These are phyloP conservation scores for Nylanderia fulva DNA, from an alignment of 1,140 invertebrate species.

Conservation along the genomic window DNA sequence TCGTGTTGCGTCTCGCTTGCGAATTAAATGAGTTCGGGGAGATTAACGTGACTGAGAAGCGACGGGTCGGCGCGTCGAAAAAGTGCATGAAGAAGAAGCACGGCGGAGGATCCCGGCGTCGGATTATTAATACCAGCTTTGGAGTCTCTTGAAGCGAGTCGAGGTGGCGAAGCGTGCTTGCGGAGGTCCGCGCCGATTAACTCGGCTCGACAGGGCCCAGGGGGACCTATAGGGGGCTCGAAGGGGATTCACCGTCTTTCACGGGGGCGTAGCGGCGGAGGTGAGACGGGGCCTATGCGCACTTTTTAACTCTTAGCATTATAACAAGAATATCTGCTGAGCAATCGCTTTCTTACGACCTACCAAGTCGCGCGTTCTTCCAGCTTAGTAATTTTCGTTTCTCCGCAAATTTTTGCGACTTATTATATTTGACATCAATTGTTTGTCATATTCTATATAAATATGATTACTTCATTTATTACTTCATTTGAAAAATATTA, in stretches of 20 bases:
- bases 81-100: conserved; percentile 62
- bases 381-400: not conserved
- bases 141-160: conserved; percentile 67
- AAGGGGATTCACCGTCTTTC: conserved; percentile 18
- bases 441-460: no score
- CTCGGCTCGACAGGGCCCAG: conserved; percentile 66
- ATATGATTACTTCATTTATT: no score
- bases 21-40: conserved; percentile 19
- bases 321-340: not conserved
- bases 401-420: not conserved
- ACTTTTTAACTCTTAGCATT: conserved; percentile 72
- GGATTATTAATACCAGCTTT: conserved; percentile 74
- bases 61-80: conserved; percentile 20
- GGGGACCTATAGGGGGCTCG: conserved; percentile 34
- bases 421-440: not conserved
- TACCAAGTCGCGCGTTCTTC: conserved; percentile 11
- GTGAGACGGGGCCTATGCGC: conserved; percentile 53
- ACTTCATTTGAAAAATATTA: no score
- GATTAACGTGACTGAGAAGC: conserved; percentile 48
- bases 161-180: conserved; percentile 75
- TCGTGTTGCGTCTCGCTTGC: conserved; percentile 20
- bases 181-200: conserved; percentile 77
- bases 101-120: conserved; percentile 47
- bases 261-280: conserved; percentile 47
- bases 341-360: conserved; percentile 25